A percentile compares a stretch with the other conserved stretches of the same genome.
Conservation (phyloP, 2,113 vertebrate species). For the Pelmatolapia mariae region DNA sequence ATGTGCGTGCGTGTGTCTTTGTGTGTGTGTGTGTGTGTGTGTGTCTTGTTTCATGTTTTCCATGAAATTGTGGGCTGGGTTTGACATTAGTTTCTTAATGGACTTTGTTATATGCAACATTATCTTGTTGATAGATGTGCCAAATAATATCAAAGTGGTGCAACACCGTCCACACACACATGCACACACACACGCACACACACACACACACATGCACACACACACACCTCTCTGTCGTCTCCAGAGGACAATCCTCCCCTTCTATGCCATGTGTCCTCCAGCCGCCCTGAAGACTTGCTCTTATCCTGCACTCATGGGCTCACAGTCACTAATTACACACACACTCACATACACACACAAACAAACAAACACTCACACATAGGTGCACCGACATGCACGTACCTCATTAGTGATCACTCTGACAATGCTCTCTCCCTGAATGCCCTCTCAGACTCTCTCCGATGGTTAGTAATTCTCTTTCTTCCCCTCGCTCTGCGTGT, state of each 20-base stretch:
- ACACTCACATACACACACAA: constrained; percentile 18
- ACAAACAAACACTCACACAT: background rate
- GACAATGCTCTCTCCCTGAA: constrained; percentile 36
- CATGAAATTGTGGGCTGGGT: background rate
- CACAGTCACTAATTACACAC: constrained; percentile 34
- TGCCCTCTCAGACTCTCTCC: constrained; percentile 29
- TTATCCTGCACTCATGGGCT: constrained; percentile 27
- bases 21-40: background rate
- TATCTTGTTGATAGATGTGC: background rate
- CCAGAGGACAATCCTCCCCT: constrained; percentile 48
- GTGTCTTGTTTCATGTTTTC: background rate
- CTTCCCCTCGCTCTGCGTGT: background rate
- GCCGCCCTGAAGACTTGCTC: constrained; percentile 39
- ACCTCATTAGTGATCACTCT: constrained; percentile 46
- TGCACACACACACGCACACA: background rate
- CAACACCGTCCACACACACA: background rate
- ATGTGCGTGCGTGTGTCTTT: background rate
- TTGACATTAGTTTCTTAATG: background rate
- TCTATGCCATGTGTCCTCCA: constrained; percentile 54
- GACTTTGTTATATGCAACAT: background rate
- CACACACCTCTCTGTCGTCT: constrained; percentile 19
- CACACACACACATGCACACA: background rate
- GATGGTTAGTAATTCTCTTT: constrained; percentile 37
- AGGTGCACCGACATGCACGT: constrained; percentile 3
- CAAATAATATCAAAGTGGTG: background rate